Conservation (phyloP, 2,888 invertebrate genomes). For the Dastarcus helophoroides region DNA sequence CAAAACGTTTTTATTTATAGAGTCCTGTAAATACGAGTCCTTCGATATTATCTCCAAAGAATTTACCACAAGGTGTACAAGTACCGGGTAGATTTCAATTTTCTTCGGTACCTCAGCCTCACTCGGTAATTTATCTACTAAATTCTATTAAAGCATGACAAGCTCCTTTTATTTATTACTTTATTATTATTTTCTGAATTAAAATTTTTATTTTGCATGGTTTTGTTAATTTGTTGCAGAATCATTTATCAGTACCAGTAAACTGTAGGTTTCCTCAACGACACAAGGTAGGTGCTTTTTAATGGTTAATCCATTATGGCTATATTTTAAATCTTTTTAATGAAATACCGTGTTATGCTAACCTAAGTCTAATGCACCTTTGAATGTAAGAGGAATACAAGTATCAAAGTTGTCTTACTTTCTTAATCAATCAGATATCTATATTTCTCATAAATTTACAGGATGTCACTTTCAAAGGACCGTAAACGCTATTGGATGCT, state of each 20-base stretch:
- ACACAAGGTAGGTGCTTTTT: conserved; percentile 1
- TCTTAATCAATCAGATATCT: too few relatives aligned
- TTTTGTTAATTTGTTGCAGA: conserved; percentile 60
- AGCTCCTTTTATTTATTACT: conserved; percentile 12
- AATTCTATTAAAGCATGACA: conserved; percentile 3
- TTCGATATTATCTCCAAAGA: conserved; percentile 57
- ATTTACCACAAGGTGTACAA: conserved; percentile 43
- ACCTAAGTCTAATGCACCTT: too few relatives aligned
- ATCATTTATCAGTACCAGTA: conserved; percentile 79
- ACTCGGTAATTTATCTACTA: conserved; percentile 28
- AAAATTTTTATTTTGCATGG: conserved; percentile 41
- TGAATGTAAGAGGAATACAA: too few relatives aligned
- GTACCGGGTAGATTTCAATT: conserved; percentile 35
- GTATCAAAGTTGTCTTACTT: too few relatives aligned
- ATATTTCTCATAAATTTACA: too few relatives aligned
- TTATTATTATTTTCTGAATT: conserved; percentile 16
- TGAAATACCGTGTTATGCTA: too few relatives aligned
- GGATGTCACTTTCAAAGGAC: too few relatives aligned
- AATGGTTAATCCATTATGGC: too few relatives aligned
- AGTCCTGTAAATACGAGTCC: conserved; percentile 60
- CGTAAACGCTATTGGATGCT: too few relatives aligned
- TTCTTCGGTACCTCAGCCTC: conserved; percentile 26
- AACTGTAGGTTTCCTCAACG: conserved; percentile 62
- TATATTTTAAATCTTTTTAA: too few relatives aligned
- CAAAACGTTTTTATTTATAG: conserved; percentile 35